Evolutionary conservation across 2,888 invertebrate species (phyloP).

Genomic region (Stenurella melanura): DNA sequence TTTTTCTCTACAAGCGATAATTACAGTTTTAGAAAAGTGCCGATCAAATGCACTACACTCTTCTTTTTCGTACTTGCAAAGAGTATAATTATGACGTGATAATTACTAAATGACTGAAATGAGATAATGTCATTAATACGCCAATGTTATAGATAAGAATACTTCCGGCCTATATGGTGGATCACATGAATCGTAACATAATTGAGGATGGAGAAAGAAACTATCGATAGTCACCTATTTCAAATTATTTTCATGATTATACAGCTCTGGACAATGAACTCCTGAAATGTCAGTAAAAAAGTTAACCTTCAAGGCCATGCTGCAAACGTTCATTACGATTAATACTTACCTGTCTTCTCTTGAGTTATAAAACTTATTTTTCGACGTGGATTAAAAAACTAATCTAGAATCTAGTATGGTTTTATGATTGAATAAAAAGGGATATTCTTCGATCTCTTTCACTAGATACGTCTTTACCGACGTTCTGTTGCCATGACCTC

Average conservation of each 20-base stretch:
- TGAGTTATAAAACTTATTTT: slow-evolving; percentile 7
- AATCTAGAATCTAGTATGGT: slow-evolving; percentile 19
- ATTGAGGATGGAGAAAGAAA: not conserved
- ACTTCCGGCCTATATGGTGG: not conserved
- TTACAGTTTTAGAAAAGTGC: no score
- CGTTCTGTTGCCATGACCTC: not conserved
- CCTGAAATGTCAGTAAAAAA: slow-evolving; percentile 26
- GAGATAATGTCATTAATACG: no score
- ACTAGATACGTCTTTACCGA: slow-evolving; percentile 8
- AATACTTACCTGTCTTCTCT: slow-evolving; percentile 28
- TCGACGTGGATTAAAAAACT: slow-evolving; percentile 11
- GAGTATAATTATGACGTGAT: no score
- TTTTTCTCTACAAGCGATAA: no score
- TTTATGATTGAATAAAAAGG: slow-evolving; percentile 15
- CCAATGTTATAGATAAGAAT: not conserved
- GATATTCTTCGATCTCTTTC: not conserved
- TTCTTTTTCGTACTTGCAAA: no score
- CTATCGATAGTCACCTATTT: slow-evolving; percentile 1
- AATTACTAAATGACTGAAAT: no score
- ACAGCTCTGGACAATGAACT: slow-evolving; percentile 29
- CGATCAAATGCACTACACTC: no score
- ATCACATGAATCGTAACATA: not conserved
- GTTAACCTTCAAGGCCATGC: slow-evolving; percentile 22
- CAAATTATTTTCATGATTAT: slow-evolving; percentile 27
- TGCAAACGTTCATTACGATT: slow-evolving; percentile 35